Conservation (phyloP, 2,888 invertebrate species). For the Miltochrista miniata region DNA sequence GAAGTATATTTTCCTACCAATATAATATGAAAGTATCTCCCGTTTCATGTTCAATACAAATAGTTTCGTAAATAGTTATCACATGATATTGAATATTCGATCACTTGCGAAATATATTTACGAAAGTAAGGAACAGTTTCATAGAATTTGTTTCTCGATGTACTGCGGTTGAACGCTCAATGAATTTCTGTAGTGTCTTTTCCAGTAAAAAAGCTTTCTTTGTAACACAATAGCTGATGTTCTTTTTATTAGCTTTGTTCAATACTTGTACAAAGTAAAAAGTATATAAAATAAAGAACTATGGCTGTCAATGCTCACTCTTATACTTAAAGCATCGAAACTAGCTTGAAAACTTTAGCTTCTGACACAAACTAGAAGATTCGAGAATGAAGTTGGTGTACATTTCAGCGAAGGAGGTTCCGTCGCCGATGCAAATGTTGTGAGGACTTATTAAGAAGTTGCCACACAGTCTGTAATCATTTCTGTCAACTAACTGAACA, state of each 20-base stretch:
- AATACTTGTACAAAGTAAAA: slow-evolving; percentile 19
- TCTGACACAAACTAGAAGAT: slow-evolving; percentile 39
- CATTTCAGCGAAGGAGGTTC: slow-evolving; percentile 52
- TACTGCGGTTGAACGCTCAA: slow-evolving; percentile 3
- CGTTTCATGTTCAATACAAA: too few species aligned
- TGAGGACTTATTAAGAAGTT: slow-evolving; percentile 78
- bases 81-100: too few species aligned
- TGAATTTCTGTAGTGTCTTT: slow-evolving; percentile 20
- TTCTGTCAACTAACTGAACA: slow-evolving; percentile 68
- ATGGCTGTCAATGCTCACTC: slow-evolving; percentile 26
- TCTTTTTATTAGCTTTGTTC: slow-evolving; percentile 29
- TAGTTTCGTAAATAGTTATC: too few species aligned
- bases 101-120: neutral
- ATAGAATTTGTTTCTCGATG: neutral
- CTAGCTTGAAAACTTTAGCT: slow-evolving; percentile 25
- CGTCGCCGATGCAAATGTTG: slow-evolving; percentile 71
- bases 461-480: slow-evolving; percentile 66
- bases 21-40: too few species aligned
- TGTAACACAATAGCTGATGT: slow-evolving; percentile 27
- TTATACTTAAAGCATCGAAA: slow-evolving; percentile 34
- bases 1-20: too few species aligned
- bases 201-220: slow-evolving; percentile 23
- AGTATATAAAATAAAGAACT: slow-evolving; percentile 30
- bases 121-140: neutral
- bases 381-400: slow-evolving; percentile 57